Evolutionary conservation across 1,140 invertebrate genomes (phyloP).

Genomic region (Potamilus streckersoni): DNA sequence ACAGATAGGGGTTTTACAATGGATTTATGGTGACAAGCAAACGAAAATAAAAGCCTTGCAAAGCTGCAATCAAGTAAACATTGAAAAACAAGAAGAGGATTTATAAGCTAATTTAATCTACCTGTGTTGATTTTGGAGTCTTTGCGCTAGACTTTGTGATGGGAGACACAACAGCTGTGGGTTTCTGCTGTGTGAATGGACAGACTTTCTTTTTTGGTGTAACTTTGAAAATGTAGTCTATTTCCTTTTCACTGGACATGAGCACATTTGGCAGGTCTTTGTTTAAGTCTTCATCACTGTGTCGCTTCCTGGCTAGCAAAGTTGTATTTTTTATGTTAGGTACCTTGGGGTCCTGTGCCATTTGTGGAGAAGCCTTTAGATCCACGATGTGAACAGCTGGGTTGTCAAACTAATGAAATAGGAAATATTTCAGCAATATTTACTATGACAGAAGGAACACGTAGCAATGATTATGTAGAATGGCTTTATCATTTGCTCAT

Average conservation of each 20-base stretch:
- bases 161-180: slow-evolving; percentile 43
- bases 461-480: not conserved
- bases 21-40: no score
- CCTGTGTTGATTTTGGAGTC: slow-evolving; percentile 4
- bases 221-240: slow-evolving; percentile 21
- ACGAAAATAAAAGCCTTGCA: no score
- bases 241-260: slow-evolving; percentile 34
- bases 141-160: slow-evolving; percentile 35
- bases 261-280: slow-evolving; percentile 35
- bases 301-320: slow-evolving; percentile 29
- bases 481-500: slow-evolving; percentile 25
- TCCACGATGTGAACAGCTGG: slow-evolving; percentile 47
- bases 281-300: slow-evolving; percentile 32
- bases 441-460: not conserved
- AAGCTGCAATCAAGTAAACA: no score
- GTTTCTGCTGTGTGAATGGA: slow-evolving; percentile 28
- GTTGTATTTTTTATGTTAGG: slow-evolving; percentile 6
- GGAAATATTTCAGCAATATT: not conserved
- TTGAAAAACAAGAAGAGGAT: no score
- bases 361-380: slow-evolving; percentile 20
- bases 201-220: slow-evolving; percentile 14
- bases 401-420: slow-evolving; percentile 33
- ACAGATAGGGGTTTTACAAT: no score
- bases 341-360: slow-evolving; percentile 9
- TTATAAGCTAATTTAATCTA: no score